phyloP scores from a whole-genome alignment of 2,888 invertebrate species.

The Oxystoma pomonae region DNA sequence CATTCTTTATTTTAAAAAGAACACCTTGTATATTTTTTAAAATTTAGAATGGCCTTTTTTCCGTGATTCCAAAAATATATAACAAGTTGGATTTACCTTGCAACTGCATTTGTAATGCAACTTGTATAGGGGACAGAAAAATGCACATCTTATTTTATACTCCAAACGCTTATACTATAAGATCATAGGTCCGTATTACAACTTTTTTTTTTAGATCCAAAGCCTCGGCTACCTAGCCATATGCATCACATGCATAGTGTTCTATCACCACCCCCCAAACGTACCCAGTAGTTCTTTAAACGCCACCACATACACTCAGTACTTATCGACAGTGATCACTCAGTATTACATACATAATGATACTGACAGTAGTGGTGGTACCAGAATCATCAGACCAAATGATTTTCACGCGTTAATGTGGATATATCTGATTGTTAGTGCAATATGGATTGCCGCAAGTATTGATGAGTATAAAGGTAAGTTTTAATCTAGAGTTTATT shows the following conservation, averaged over 20 bases:
- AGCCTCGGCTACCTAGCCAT: constrained; percentile 24
- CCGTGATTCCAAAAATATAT: no score
- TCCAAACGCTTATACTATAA: no score
- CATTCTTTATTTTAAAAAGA: no score
- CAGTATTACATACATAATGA: background rate
- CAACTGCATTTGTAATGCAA: no score
- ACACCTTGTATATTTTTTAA: no score
- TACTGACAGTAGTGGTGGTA: background rate
- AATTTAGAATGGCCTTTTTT: no score
- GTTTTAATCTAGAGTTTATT: constrained; percentile 10
- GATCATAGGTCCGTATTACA: no score
- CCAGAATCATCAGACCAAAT: constrained; percentile 22
- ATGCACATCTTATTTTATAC: no score
- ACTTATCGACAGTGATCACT: background rate
- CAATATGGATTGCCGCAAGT: constrained; percentile 29
- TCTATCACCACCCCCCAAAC: constrained; percentile 14
- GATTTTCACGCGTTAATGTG: constrained; percentile 31
- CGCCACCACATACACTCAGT: background rate
- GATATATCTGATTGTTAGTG: constrained; percentile 29
- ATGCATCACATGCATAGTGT: constrained; percentile 23
- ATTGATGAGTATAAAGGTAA: constrained; percentile 28
- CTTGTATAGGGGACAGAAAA: no score
- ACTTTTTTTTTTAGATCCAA: constrained; percentile 28
- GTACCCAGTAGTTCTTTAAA: background rate
- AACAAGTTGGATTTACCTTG: no score